These are phyloP conservation scores for Sisyra nigra DNA, from an alignment of 2,888 invertebrate species.

Conservation along the genomic window DNA sequence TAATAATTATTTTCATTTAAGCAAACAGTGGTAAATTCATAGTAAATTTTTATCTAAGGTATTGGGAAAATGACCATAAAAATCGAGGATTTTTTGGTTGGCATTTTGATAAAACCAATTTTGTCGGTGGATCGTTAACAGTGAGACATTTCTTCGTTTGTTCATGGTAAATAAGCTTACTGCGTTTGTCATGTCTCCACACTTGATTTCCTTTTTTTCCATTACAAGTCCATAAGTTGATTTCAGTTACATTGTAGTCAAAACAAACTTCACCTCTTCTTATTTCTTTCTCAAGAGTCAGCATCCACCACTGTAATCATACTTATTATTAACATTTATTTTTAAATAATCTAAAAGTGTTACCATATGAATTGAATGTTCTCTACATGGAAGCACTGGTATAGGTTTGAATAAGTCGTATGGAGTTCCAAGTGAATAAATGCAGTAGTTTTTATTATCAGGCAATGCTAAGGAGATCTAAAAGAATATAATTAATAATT, in stretches of 20 bases:
- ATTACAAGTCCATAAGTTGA: slow-evolving; percentile 83
- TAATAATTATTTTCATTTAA: no score
- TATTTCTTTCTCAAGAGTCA: slow-evolving; percentile 89
- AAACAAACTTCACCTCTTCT: slow-evolving; percentile 88
- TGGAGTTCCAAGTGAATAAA: background rate
- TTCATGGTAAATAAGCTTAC: slow-evolving; percentile 66
- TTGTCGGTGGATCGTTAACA: slow-evolving; percentile 63
- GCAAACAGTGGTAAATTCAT: no score
- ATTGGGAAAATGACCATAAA: slow-evolving; percentile 75
- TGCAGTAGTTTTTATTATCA: background rate
- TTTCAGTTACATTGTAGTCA: slow-evolving; percentile 87
- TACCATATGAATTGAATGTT: no score
- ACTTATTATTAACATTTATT: slow-evolving; percentile 2
- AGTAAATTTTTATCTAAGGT: slow-evolving; percentile 19
- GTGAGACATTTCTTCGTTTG: slow-evolving; percentile 88
- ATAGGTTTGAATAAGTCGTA: background rate
- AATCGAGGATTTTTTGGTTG: slow-evolving; percentile 43
- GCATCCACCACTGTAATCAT: slow-evolving; percentile 83
- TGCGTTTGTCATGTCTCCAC: slow-evolving; percentile 59
- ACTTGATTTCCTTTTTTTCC: slow-evolving; percentile 88
- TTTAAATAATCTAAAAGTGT: background rate
- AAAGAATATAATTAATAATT: no score
- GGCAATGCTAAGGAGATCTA: no score
- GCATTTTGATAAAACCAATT: slow-evolving; percentile 74
- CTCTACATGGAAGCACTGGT: no score